Evolutionary conservation across 2,888 invertebrate species (phyloP).

Genomic region (Troides helena): DNA sequence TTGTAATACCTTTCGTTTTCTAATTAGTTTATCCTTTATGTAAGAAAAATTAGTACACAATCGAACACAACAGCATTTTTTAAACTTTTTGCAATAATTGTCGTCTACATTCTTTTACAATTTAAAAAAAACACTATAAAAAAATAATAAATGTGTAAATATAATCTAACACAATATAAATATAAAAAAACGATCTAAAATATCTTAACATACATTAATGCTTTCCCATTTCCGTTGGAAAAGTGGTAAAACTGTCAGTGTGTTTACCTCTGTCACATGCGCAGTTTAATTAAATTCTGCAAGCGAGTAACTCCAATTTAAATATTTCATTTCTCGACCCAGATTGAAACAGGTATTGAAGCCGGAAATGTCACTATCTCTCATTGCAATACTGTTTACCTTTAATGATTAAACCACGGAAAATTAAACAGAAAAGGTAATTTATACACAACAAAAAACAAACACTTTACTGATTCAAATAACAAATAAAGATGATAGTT

Average conservation of each 20-base stretch:
- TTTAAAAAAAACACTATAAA: too few species aligned
- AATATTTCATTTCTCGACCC: conserved; percentile 14
- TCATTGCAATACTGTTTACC: not conserved
- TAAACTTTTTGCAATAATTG: too few species aligned
- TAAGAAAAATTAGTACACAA: too few species aligned
- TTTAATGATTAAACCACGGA: not conserved
- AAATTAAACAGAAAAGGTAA: too few species aligned
- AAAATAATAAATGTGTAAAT: not conserved
- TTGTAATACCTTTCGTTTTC: too few species aligned
- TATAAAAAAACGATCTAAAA: not conserved
- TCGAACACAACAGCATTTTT: too few species aligned
- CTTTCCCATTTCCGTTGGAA: conserved; percentile 10
- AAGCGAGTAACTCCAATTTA: conserved; percentile 18
- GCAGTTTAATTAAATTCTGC: conserved; percentile 27
- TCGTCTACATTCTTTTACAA: too few species aligned
- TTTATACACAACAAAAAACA: too few species aligned
- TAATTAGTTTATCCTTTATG: too few species aligned
- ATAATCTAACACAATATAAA: not conserved
- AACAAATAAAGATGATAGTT: too few species aligned
- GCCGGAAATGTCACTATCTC: not conserved
- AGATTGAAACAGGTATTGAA: conserved; percentile 8
- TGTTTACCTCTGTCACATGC: conserved; percentile 18
- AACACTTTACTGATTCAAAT: too few species aligned
- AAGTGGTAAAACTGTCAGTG: conserved; percentile 1
- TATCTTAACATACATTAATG: not conserved